These are phyloP conservation scores for Riparia riparia DNA, from an alignment of 2,113 vertebrate genomes.

Conservation along the genomic window DNA sequence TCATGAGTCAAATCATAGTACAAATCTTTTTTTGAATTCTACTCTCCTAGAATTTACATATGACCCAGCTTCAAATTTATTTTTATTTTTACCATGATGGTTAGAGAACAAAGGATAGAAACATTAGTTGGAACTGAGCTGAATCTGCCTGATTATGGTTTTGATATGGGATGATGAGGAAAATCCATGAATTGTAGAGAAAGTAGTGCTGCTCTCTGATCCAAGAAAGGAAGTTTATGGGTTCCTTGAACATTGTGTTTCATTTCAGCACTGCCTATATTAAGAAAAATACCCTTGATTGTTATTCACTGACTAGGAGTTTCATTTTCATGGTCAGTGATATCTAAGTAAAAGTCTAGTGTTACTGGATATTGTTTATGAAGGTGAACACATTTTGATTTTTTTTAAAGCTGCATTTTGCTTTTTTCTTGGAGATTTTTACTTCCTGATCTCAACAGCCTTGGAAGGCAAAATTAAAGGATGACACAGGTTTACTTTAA, in stretches of 20 bases:
- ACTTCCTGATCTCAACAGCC: background rate
- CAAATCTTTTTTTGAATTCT: background rate
- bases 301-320: rapidly evolving
- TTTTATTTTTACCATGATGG: background rate
- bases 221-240: background rate
- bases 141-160: background rate
- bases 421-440: background rate
- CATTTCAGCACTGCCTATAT: background rate
- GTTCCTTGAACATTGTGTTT: background rate
- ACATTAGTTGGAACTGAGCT: background rate
- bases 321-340: background rate
- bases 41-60: background rate
- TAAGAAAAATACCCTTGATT: background rate
- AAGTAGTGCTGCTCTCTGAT: background rate
- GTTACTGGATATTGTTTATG: background rate
- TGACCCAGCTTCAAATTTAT: background rate
- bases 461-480: background rate
- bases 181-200: background rate
- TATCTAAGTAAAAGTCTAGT: background rate
- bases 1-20: background rate
- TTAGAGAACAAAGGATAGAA: background rate
- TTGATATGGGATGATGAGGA: background rate
- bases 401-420: background rate
- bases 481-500: background rate
- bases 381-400: background rate